phyloP scores from a whole-genome alignment of 2,888 invertebrate species.

The Hypomecis punctinalis region DNA sequence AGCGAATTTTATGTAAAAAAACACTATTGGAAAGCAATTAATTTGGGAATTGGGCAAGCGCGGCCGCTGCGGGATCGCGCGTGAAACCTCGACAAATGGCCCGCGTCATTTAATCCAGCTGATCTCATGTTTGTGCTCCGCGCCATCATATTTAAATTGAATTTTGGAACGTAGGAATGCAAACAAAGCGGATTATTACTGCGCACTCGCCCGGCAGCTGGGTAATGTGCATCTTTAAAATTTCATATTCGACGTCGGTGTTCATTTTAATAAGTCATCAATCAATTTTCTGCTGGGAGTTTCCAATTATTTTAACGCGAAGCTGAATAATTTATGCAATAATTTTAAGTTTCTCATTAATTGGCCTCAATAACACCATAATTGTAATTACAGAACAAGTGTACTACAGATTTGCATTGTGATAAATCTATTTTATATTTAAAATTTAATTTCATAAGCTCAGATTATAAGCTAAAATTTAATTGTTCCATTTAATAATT shows the following conservation, averaged over 20 bases:
- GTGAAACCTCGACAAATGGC: conserved; percentile 74
- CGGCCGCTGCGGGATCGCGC: conserved; percentile 52
- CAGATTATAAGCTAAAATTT: no score
- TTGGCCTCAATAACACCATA: no score
- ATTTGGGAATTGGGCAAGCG: conserved; percentile 69
- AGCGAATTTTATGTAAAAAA: conserved; percentile 61
- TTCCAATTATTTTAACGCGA: conserved; percentile 5
- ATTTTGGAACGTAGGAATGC: conserved; percentile 71
- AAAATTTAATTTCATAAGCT: no score
- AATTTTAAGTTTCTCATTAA: no score
- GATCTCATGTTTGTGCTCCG: conserved; percentile 79
- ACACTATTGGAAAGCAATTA: conserved; percentile 79
- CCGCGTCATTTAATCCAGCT: conserved; percentile 80
- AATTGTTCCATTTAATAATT: no score
- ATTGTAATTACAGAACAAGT: no score
- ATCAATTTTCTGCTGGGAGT: conserved; percentile 28
- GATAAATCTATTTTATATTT: no score
- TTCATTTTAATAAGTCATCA: conserved; percentile 48
- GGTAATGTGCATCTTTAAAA: conserved; percentile 64
- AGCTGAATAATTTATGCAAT: neutral
- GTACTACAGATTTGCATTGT: no score
- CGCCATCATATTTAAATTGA: conserved; percentile 83
- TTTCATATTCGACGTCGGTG: conserved; percentile 51
- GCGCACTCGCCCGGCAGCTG: conserved; percentile 53
- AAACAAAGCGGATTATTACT: conserved; percentile 72